Evolutionary conservation across 2,797 vertebrate species (phyloP), one percentile per base, ranked within the genome.

Genomic region (Channallabes apus): DNA sequence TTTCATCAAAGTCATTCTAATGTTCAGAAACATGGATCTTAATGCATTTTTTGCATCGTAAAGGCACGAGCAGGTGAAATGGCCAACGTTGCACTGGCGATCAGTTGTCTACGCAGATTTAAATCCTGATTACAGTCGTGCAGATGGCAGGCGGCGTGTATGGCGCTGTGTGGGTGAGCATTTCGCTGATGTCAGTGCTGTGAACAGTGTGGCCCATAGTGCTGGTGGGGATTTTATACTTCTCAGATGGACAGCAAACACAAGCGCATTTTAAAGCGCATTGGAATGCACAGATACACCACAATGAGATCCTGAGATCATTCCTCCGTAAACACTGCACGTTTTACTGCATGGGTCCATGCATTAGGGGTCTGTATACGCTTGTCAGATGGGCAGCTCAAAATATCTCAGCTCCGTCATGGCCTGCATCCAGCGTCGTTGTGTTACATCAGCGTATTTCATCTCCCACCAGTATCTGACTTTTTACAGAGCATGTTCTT

Each of bases 121-220:
- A 61, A 85, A 62, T 82, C 79, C 69, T 38, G 27, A 75, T 83
- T 77, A 72, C 54, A 38, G 61, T 58, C 2, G 6, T 51, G 81
- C 84, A 82, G 68, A 86, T 72, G 75, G 82, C 82, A 83, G 75
- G 76, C 85, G 62, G 64, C 8, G 27, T 54, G 77, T 84, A 64
- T 75, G 59, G 38, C n/a, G 11, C 9, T 17, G 20, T 75, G 69
- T 64, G 82, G 61, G 59, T 67, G 59, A 65, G 41, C 11, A 18
- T 67, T 54, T 51, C 65, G 72, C 62, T 75, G 82, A 62, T 46
- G 71, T 76, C 56, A 62, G 38, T 29, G n/a, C 14, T 83, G 18
- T 41, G 46, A 41, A 82, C 46, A 24, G 65, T 32, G 80, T 32
- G 80, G 62, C 18, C 67, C 35, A 68, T 58, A 59, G 64, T 38